Evolutionary conservation across 1,140 invertebrate genomes (phyloP).

Genomic region (Cydia fagiglandana): DNA sequence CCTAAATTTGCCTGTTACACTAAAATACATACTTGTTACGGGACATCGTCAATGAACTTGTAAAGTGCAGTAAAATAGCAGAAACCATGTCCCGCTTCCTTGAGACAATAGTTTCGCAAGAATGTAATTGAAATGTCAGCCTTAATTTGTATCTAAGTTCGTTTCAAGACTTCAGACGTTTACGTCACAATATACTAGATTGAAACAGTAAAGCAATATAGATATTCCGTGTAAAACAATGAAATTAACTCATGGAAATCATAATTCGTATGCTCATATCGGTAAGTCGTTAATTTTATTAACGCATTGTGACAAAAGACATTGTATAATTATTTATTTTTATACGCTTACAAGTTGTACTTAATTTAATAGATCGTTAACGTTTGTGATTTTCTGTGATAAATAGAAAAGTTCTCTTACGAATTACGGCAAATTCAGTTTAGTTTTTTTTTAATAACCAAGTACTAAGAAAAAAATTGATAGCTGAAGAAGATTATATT

Average conservation of each 20-base stretch:
- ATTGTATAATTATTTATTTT: too few species aligned
- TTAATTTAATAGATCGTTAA: too few species aligned
- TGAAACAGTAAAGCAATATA: neutral
- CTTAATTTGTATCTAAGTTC: slow-evolving; percentile 69
- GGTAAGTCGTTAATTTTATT: too few species aligned
- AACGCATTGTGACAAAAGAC: too few species aligned
- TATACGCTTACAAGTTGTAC: too few species aligned
- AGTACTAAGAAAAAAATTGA: too few species aligned
- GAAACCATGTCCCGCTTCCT: slow-evolving; percentile 32
- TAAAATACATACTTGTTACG: neutral
- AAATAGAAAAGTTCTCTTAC: too few species aligned
- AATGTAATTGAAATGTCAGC: slow-evolving; percentile 78
- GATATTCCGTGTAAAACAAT: neutral
- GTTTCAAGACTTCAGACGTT: slow-evolving; percentile 57
- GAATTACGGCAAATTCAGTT: too few species aligned
- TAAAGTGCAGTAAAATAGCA: neutral
- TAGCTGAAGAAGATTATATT: too few species aligned
- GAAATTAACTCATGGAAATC: neutral
- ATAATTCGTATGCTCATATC: neutral
- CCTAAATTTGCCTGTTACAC: neutral
- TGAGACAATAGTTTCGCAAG: slow-evolving; percentile 72
- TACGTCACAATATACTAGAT: slow-evolving; percentile 20
- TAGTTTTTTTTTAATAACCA: too few species aligned
- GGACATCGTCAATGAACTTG: neutral
- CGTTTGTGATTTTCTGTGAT: too few species aligned